phyloP scores from a whole-genome alignment of 2,797 vertebrate genomes.

The Pachyuromys duprasi region DNA sequence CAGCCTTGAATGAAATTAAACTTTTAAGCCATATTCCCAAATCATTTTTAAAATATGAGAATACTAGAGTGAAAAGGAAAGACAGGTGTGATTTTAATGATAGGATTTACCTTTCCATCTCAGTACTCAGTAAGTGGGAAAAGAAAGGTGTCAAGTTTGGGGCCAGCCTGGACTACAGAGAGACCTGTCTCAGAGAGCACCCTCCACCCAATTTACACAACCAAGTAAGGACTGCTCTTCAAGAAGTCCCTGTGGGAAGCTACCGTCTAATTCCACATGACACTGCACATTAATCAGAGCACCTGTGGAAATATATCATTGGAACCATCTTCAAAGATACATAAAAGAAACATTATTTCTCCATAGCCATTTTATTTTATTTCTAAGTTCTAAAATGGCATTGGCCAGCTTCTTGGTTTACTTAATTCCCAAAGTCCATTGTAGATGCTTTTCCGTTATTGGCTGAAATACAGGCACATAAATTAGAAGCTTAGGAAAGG shows the following conservation, averaged over 20 bases:
- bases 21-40: not conserved
- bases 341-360: not conserved
- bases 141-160: not conserved
- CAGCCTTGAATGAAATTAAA: not conserved
- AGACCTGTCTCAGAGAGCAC: not conserved
- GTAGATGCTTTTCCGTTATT: not conserved
- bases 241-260: not conserved
- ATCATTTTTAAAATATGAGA: conserved; percentile 31
- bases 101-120: not conserved
- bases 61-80: not conserved
- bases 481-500: not conserved
- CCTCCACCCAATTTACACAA: not conserved
- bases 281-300: not conserved
- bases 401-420: not conserved
- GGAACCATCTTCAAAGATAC: not conserved
- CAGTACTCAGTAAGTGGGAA: too few relatives aligned
- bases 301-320: not conserved
- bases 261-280: not conserved
- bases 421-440: conserved; percentile 24
- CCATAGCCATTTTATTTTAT: not conserved
- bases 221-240: not conserved
- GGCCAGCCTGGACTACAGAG: not conserved
- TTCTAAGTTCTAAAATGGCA: conserved; percentile 22
- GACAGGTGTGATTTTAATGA: not conserved
- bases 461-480: not conserved